These are phyloP conservation scores for Monoplex corrugatus DNA, from an alignment of 2,888 invertebrate species.

Conservation along the genomic window DNA sequence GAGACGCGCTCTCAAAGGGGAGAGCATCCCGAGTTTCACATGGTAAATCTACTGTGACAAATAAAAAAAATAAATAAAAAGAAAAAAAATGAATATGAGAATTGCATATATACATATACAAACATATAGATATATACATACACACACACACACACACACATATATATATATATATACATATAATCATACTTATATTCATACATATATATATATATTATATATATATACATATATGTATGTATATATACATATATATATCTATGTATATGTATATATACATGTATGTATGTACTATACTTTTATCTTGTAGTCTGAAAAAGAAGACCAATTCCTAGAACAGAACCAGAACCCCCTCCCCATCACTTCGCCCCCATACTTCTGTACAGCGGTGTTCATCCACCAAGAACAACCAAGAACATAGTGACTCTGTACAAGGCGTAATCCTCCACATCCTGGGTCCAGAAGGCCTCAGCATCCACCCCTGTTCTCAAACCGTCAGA, in stretches of 20 bases:
- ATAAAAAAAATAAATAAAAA: too few relatives aligned
- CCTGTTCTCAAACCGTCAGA: neutral
- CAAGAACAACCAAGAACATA: constrained; percentile 21
- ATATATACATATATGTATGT: too few relatives aligned
- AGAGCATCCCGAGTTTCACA: too few relatives aligned
- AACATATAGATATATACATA: neutral
- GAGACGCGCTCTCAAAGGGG: too few relatives aligned
- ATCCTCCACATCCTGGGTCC: constrained; percentile 15
- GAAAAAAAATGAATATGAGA: too few relatives aligned
- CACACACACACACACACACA: constrained; percentile 16
- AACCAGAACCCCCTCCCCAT: neutral
- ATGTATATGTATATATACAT: too few relatives aligned
- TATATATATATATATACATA: neutral
- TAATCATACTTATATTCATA: neutral
- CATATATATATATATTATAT: neutral
- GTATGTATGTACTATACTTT: neutral
- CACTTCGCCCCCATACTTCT: too few relatives aligned
- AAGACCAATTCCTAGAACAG: neutral
- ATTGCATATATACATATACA: too few relatives aligned
- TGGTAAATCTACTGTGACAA: too few relatives aligned
- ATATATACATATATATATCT: too few relatives aligned
- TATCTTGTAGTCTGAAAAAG: neutral
- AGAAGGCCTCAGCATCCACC: constrained; percentile 37
- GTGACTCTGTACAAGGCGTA: neutral
- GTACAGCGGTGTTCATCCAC: too few relatives aligned